Evolutionary conservation across 2,113 vertebrate genomes (phyloP).

Genomic region (Terrapene triunguis): DNA sequence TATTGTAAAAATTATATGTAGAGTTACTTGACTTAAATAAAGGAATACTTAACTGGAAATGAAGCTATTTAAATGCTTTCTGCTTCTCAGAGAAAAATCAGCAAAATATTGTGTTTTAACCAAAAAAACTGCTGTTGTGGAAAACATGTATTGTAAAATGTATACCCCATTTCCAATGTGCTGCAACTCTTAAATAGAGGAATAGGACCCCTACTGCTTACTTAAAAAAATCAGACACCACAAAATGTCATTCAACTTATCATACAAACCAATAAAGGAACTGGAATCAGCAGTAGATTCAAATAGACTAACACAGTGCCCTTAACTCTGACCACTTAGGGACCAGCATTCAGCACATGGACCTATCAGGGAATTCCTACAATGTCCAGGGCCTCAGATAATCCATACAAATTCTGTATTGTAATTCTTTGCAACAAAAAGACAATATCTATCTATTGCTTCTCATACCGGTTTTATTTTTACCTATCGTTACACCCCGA

Average conservation of each 20-base stretch:
- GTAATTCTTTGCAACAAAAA: not conserved
- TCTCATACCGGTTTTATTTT: not conserved
- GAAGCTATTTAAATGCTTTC: not conserved
- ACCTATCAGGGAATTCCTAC: constrained; percentile 31
- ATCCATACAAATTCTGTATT: not conserved
- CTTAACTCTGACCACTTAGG: not conserved
- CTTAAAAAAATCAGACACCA: constrained; percentile 11
- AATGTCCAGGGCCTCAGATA: constrained; percentile 35
- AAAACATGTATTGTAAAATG: not conserved
- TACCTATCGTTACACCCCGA: not conserved
- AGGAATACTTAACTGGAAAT: not conserved
- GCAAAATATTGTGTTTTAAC: not conserved
- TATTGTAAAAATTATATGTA: not conserved
- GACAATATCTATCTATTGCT: not conserved
- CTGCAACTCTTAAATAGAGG: fast-evolving
- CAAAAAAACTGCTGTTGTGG: not conserved
- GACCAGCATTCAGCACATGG: not conserved
- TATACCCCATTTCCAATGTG: not conserved
- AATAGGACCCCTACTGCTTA: not conserved
- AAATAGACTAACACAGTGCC: not conserved
- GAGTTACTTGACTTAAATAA: not conserved
- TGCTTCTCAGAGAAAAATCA: not conserved
- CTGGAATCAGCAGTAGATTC: not conserved
- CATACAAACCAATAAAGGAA: not conserved
- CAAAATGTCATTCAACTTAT: not conserved